Base-by-base conservation (phyloP, 2,888 invertebrate genomes). In the Drosophila aldrichi region DNA sequence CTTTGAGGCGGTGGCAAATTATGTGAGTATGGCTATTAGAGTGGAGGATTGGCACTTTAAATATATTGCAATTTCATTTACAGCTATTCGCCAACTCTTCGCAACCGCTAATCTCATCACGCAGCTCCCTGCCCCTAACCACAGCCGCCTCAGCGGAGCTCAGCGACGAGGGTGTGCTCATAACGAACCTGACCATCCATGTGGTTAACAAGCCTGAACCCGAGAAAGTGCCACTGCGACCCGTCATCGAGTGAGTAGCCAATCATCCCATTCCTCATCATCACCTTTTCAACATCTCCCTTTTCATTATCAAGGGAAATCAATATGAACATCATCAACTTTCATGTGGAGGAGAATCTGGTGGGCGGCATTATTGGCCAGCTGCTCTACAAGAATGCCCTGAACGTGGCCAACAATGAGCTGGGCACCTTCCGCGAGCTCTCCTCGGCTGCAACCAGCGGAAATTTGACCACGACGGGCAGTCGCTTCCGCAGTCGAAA, bases 181-280 rank as follows among this genome's bases (percentile, higher is more conserved):
- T 96, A 8, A 97, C 97, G 2, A 97, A 97, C 85, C 95, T 97
- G 0, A 97, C 97, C 10, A 95, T 97, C 56, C 97, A 97, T 83
- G 95, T 97, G 12, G 97, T 97, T 0, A 96, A 96, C 91, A 96
- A 96, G 0, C 95, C 96, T 72, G 96, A 96, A 84, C 95, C 66
- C 0, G 79, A 96, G 72, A 94, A 95, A 92, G 82, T 91, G 7
- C 91, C 95, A 87, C 58, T 92, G 8, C 77, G 89, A 14, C 92
- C 92, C 2, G 91, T 92, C 16, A 92, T 92, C 52, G 92, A 92
- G 92, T 92, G 69, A 89, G 91, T 91, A 44, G 2, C 1, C 3
- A 41, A 29, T 1, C 3, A 41, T 2, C 29, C 29, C 29, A 2
- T 29, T 29, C 8, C 29, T 29, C 29, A 29, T 8, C 29, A 29